Conservation (phyloP, 2,888 invertebrate species). For the Apantesis nais region DNA sequence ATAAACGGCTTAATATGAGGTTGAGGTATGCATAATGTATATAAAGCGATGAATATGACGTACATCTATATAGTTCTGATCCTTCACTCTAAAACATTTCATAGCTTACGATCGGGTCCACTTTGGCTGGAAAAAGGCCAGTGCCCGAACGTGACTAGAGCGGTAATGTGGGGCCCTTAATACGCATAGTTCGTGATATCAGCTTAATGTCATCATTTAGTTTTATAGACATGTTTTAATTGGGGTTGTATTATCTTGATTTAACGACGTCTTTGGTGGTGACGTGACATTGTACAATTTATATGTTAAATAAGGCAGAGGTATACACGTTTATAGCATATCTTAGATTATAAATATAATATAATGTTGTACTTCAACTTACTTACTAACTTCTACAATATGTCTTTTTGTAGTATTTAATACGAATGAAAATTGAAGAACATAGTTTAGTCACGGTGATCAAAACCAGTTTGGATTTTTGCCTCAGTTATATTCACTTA, state of each 20-base stretch:
- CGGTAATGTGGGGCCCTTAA: slow-evolving; percentile 7
- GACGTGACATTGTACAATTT: background rate
- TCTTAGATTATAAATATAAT: background rate
- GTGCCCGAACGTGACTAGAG: slow-evolving; percentile 14
- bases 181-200: slow-evolving; percentile 14
- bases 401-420: too few species aligned
- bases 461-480: too few species aligned
- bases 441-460: too few species aligned
- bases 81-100: slow-evolving; percentile 16
- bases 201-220: slow-evolving; percentile 19
- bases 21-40: background rate
- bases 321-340: background rate
- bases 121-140: slow-evolving; percentile 20
- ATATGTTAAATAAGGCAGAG: background rate
- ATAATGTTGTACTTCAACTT: background rate
- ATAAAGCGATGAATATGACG: background rate
- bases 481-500: too few species aligned
- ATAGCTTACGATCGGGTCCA: slow-evolving; percentile 16
- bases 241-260: slow-evolving; percentile 16
- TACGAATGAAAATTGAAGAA: too few species aligned
- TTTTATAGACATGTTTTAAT: slow-evolving; percentile 18
- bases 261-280: background rate
- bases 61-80: slow-evolving; percentile 5
- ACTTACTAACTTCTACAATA: background rate
- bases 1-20: background rate